phyloP scores from a whole-genome alignment of 1,140 invertebrate genomes.

The Lucilia sericata region DNA sequence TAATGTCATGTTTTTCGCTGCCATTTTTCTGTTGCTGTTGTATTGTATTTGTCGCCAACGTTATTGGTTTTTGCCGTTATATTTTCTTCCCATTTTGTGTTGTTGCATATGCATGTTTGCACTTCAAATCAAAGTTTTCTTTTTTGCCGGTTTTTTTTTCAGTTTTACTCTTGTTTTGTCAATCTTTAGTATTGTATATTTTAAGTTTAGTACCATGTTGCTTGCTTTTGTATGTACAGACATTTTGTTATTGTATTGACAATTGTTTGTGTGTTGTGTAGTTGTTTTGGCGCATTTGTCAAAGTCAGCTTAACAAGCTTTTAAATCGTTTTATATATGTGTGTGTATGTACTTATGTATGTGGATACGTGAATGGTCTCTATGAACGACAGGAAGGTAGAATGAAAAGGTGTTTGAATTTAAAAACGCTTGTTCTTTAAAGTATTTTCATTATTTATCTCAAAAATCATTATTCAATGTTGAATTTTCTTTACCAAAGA shows the following conservation, averaged over 20 bases:
- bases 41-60: neutral
- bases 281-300: slow-evolving; percentile 4
- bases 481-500: too few species aligned
- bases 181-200: neutral
- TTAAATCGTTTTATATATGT: neutral
- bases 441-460: too few species aligned
- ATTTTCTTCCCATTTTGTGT: neutral
- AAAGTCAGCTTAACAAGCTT: slow-evolving; percentile 29
- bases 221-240: neutral
- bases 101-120: neutral
- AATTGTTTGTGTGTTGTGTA: neutral
- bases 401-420: too few species aligned
- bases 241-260: neutral
- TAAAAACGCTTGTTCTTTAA: neutral
- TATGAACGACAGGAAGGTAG: too few species aligned
- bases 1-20: slow-evolving; percentile 21
- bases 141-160: neutral
- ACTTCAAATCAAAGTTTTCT: neutral
- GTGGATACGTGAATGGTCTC: too few species aligned
- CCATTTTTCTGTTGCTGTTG: neutral
- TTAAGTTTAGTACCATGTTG: neutral
- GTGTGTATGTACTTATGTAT: too few species aligned
- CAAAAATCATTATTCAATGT: too few species aligned
- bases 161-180: neutral
- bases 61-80: neutral